Evolutionary conservation across 2,797 vertebrate genomes (phyloP), one percentile per base, ranked within the genome.

Genomic region (Argyrosomus regius): DNA sequence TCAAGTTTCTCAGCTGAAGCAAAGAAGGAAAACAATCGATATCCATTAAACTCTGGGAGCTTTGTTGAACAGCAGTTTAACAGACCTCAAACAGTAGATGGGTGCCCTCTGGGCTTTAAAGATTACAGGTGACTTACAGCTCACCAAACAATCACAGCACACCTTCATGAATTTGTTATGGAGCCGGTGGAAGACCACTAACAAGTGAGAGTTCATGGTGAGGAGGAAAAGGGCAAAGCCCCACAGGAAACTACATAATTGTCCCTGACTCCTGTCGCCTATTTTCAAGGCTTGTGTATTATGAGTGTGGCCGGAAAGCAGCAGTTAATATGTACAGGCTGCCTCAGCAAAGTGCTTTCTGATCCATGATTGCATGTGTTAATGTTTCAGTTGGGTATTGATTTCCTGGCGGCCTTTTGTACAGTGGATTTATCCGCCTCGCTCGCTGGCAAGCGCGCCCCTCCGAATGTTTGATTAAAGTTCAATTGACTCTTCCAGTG

Each of bases 311-410:
- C 93, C 86, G 73, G 89, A 91, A 95, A 93, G 71, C 92, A 78
- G 91, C 86, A 84, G 96, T 96, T 97, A 93, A 96, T 96, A 96
- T 96, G 95, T 94, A 90, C 94, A 90, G 92, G 92, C 96, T 93
- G 94, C 94, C 93, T 96, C 95, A 95, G 96, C 96, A 94, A 94
- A 93, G 89, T 92, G 93, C 95, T 93, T 94, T 97, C 94, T 97
- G 96, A 96, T 97, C 96, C 96, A 92, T 96, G 96, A 96, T 95
- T 88, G 96, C 96, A 95, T 91, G 95, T 95, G 97, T 96, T 97
- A 96, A 97, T 97, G 97, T 98, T 97, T 97, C 96, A 97, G 96
- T 92, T 93, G 94, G 94, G 95, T 97, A 97, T 98, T 97, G 97
- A 97, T 98, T 97, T 96, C 95, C 93, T 93, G 95, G 91, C 82